Evolutionary conservation across 2,888 invertebrate species (phyloP).

Genomic region (Macrosoma leucophasiata): DNA sequence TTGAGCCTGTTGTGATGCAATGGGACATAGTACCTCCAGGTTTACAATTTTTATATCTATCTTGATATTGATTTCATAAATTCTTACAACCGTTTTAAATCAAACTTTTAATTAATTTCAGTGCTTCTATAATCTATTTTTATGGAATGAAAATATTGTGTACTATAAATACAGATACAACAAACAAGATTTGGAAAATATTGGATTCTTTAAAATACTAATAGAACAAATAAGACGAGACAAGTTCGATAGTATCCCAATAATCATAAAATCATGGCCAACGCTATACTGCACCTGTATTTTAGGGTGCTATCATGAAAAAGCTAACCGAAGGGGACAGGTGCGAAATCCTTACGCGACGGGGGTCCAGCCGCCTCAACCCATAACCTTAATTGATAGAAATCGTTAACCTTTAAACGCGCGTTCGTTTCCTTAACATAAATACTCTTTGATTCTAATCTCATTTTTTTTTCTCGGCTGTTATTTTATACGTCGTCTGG

Average conservation of each 20-base stretch:
- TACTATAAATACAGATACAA: too few species aligned
- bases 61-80: too few species aligned
- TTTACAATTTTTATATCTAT: too few species aligned
- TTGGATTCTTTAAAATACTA: too few species aligned
- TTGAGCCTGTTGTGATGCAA: too few species aligned
- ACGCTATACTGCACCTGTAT: conserved; percentile 58
- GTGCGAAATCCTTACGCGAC: conserved; percentile 59
- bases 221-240: too few species aligned
- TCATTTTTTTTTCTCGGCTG: conserved; percentile 52
- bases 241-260: background rate
- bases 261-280: conserved; percentile 28
- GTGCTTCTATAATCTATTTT: too few species aligned
- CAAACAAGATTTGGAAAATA: too few species aligned
- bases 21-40: too few species aligned
- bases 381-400: conserved; percentile 75
- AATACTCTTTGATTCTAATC: conserved; percentile 69
- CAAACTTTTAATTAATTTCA: too few species aligned
- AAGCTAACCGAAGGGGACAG: conserved; percentile 35
- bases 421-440: conserved; percentile 65
- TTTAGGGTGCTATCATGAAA: conserved; percentile 52
- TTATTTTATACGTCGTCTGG: conserved; percentile 59
- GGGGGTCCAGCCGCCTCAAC: conserved; percentile 65
- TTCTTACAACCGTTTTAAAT: too few species aligned
- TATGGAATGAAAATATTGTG: too few species aligned
- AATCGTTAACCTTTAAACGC: conserved; percentile 73